These are phyloP conservation scores for Orcinus orca DNA, from an alignment of 2,113 vertebrate species.

Conservation along the genomic window DNA sequence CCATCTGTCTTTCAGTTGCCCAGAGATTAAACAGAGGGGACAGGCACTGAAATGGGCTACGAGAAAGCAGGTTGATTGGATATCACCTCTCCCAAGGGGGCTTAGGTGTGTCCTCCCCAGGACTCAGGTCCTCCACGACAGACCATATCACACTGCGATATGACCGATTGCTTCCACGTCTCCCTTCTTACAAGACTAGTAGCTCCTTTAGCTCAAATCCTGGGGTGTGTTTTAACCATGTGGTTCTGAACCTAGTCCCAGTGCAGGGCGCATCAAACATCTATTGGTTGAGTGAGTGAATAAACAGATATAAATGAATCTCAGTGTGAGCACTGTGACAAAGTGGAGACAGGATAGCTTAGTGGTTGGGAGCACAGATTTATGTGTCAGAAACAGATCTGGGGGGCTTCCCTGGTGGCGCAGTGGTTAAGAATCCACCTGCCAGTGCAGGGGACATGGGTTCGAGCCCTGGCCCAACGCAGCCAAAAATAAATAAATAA, in stretches of 20 bases:
- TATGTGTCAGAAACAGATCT: not conserved
- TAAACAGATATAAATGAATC: not conserved
- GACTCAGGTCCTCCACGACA: not conserved
- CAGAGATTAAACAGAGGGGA: not conserved
- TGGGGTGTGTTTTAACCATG: not conserved
- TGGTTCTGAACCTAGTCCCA: not conserved
- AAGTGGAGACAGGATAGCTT: not conserved
- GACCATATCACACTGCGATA: not conserved
- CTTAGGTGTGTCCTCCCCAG: not conserved
- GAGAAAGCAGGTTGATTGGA: not conserved
- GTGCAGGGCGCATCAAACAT: not conserved
- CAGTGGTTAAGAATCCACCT: too few species aligned
- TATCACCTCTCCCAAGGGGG: not conserved
- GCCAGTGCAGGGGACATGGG: too few species aligned
- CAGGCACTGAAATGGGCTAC: not conserved
- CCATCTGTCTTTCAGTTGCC: not conserved
- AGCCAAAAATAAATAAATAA: too few species aligned
- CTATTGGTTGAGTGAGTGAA: not conserved
- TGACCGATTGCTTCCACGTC: not conserved
- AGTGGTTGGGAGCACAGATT: not conserved
- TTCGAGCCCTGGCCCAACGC: too few species aligned
- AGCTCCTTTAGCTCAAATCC: not conserved
- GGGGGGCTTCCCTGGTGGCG: too few species aligned
- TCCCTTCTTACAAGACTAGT: not conserved
- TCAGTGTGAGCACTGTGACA: not conserved